phyloP scores from a whole-genome alignment of 2,797 vertebrate genomes.

The Muscicapa striata region DNA sequence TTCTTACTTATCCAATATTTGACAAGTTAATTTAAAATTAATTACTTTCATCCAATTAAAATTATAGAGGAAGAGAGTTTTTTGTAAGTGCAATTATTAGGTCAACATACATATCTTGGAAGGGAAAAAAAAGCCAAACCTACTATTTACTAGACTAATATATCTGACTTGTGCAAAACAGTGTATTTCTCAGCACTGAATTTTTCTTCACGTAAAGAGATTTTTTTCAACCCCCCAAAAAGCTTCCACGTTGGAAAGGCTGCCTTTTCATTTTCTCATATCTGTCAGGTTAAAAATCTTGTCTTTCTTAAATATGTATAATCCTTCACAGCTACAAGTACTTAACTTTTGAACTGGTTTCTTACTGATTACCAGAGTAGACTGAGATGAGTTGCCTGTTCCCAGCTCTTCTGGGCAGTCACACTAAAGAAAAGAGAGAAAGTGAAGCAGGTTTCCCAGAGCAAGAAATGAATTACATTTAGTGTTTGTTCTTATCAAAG shows the following conservation, averaged over 20 bases:
- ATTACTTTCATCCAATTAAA: not conserved
- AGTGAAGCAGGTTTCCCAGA: not conserved
- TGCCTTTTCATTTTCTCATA: not conserved
- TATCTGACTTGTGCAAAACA: not conserved
- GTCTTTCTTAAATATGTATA: not conserved
- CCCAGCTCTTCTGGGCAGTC: not conserved
- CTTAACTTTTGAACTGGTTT: not conserved
- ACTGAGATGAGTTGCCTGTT: not conserved
- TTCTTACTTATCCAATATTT: not conserved
- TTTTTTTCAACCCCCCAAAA: not conserved
- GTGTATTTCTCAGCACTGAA: not conserved
- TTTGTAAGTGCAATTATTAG: not conserved
- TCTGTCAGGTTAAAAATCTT: not conserved
- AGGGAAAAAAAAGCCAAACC: fast-evolving
- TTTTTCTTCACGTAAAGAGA: not conserved
- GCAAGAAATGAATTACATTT: not conserved
- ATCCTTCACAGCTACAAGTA: not conserved
- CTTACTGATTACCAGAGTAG: not conserved
- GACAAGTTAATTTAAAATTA: not conserved
- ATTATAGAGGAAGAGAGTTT: not conserved
- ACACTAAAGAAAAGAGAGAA: not conserved
- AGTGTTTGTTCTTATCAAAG: not conserved
- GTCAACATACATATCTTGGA: fast-evolving
- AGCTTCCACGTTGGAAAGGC: not conserved
- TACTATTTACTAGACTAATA: not conserved